Evolutionary conservation across 1,140 invertebrate genomes (phyloP).

Genomic region (Heterodera schachtii): DNA sequence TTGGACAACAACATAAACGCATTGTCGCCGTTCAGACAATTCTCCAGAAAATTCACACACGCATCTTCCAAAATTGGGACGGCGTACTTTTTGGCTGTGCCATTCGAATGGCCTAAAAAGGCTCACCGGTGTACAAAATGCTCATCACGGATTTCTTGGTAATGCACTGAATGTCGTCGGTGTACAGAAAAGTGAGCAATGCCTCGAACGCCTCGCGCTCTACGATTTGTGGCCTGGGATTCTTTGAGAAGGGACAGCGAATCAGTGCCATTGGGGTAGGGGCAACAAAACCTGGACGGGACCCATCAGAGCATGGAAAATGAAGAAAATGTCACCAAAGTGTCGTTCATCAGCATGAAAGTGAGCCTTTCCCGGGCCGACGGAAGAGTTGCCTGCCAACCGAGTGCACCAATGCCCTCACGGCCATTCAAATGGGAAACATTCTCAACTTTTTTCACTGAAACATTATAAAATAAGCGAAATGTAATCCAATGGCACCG

Average conservation of each 20-base stretch:
- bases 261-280: slow-evolving; percentile 22
- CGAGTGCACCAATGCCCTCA: slow-evolving; percentile 7
- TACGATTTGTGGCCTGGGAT: slow-evolving; percentile 80
- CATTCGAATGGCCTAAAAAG: background rate
- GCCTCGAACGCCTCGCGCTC: slow-evolving; percentile 61
- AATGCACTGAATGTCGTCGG: slow-evolving; percentile 76
- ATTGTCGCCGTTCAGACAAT: slow-evolving; percentile 79
- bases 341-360: slow-evolving; percentile 80
- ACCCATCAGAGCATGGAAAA: slow-evolving; percentile 71
- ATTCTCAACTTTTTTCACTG: no score
- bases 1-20: slow-evolving; percentile 80
- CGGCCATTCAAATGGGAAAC: background rate
- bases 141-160: slow-evolving; percentile 84
- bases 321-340: slow-evolving; percentile 80
- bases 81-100: slow-evolving; percentile 80
- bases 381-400: slow-evolving; percentile 71
- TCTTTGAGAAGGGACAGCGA: no score
- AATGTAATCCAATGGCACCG: no score
- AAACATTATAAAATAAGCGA: no score
- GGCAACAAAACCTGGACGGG: slow-evolving; percentile 55
- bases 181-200: slow-evolving; percentile 77
- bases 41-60: slow-evolving; percentile 82
- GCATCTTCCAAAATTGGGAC: slow-evolving; percentile 79
- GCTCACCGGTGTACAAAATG: slow-evolving; percentile 74
- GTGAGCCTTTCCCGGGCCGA: slow-evolving; percentile 78